Evolutionary conservation across 2,113 vertebrate genomes (phyloP), one percentile per base, ranked within the genome.

Genomic region (Dendrocopos noguchii): DNA sequence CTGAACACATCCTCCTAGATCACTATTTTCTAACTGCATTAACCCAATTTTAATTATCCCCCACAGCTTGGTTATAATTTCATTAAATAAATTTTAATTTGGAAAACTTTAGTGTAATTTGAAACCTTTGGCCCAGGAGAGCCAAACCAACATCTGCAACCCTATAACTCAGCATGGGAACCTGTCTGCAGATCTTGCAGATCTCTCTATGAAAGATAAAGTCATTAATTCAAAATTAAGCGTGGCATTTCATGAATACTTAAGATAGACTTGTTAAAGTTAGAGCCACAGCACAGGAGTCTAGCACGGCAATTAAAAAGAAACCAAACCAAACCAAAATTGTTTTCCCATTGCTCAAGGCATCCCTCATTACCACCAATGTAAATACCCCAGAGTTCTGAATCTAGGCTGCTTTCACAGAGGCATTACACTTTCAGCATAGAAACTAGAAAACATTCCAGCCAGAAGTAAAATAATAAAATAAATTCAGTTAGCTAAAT

Each of bases 391-490:
- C 20, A 67, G 19, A 63, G 16, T 44, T 74, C 22, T 60, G 60
- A 91, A 73, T 87, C 42, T 36, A 56, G 60, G 21, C 33, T 84
- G 12, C 5, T 90, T 93, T 86, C 33, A 60, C 33, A 47, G 42
- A 64, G 79, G 11, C 16, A 60, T 74, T 80, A 15, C 24, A 47
- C 31, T 94, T 71, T 86, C 61, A 91, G 65, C 25, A 47, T 3
- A 74, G 74, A 60, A 39, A 63, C 19, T n/a, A 83, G 53, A 83
- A 88, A 77, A 56, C n/a, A 4, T 70, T 95, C 80, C 72, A 84
- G 31, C 31, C 70, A 70, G 61, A 86, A 93, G 57, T 78, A 75
- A 95, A 89, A 95, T 85, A 94, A 94, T 89, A 92, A 94, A 94
- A 85, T 60, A 36, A 93, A 33, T 86, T 50, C 28, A 71, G 27